Evolutionary conservation across 2,888 invertebrate genomes (phyloP), one percentile per base, ranked within the genome.

Genomic region (Cacoxenus indagator): DNA sequence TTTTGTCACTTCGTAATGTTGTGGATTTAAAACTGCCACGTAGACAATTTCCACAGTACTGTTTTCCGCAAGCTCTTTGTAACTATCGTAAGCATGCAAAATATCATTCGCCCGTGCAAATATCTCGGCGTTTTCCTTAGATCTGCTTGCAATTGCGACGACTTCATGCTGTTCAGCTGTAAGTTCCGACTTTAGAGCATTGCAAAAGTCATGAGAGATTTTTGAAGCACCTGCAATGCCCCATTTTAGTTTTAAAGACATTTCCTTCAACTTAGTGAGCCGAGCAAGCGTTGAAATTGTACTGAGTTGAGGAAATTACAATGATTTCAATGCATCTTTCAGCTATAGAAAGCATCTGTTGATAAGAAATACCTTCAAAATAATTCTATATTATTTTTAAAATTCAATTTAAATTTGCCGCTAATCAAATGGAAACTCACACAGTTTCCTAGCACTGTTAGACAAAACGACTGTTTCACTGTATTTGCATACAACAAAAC

Each of bases 201-300:
- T 90, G 24, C 92, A 91, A 88, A 96, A 96, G 87, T 96, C 96
- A 84, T 93, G 92, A 57, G 92, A 91, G 76, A 96, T 96, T 90
- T 92, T 92, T 3, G 96, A 96, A 54, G 93, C 92, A 65, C 94
- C 92, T 0, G 91, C 91, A 74, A 96, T 92, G 61, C 96, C 96
- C 96, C 96, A 96, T 82, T n/a, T n/a, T n/a, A n/a, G n/a, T n/a
- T n/a, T n/a, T n/a, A n/a, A n/a, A n/a, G n/a, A n/a, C n/a, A n/a
- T n/a, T n/a, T n/a, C n/a, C n/a, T n/a, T 37, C 37, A 37, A 37
- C 37, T 37, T 37, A 37, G 37, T 11, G 11, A 8, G 37, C 37
- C 6, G 37, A 37, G 37, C 37, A 37, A 37, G 37, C n/a, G n/a
- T n/a, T n/a, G 37, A 37, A 37, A 11, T 8, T 37, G 37, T 8